These are phyloP conservation scores for Rhinophrynus dorsalis DNA, from an alignment of 2,797 vertebrate genomes.

Conservation along the genomic window DNA sequence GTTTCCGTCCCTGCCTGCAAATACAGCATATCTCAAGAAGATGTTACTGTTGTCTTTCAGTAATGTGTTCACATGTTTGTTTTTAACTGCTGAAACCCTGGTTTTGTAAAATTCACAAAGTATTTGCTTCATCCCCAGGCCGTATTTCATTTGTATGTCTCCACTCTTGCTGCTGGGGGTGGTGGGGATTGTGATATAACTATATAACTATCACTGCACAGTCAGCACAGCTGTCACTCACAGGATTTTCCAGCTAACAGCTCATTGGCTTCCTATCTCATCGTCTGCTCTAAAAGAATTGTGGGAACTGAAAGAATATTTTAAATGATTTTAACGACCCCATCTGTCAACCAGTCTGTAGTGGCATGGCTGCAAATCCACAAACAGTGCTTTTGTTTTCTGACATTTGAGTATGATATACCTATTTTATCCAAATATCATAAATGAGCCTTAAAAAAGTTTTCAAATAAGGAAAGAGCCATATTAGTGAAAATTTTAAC, in stretches of 20 bases:
- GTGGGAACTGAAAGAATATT: constrained; percentile 7
- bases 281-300: constrained; percentile 20
- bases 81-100: not conserved
- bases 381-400: not conserved
- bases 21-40: not conserved
- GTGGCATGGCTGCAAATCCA: not conserved
- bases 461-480: too few relatives aligned
- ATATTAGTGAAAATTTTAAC: too few relatives aligned
- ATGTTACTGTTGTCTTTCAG: not conserved
- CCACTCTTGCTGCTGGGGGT: not conserved
- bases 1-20: not conserved
- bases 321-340: constrained; percentile 8
- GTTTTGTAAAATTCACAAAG: not conserved
- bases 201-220: not conserved
- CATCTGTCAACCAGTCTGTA: constrained; percentile 1
- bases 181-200: not conserved
- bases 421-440: not conserved
- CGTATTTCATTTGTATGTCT: not conserved
- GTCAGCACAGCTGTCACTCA: constrained; percentile 6
- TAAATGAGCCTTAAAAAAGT: too few relatives aligned
- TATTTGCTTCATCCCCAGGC: not conserved
- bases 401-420: not conserved
- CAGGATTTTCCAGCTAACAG: constrained; percentile 12
- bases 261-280: constrained; percentile 15
- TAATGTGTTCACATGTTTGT: not conserved